Evolutionary conservation across 2,888 invertebrate species (phyloP), one percentile per base, ranked within the genome.

Genomic region (Diarsia mendica): DNA sequence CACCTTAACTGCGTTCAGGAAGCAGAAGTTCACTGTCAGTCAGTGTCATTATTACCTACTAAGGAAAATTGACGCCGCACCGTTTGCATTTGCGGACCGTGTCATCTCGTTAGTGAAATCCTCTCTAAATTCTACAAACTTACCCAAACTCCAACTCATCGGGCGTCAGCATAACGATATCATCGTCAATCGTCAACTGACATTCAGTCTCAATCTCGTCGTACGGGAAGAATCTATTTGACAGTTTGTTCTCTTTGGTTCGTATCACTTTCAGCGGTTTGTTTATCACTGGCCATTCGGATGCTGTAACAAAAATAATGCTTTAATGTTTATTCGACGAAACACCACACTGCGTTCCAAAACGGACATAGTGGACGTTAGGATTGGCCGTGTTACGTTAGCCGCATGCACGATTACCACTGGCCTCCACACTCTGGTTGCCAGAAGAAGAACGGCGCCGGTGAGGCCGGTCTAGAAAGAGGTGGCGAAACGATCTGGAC

Each of bases 201-300:
- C 99, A 99, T 95, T 99, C 99, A 0, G 99, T 99, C 97, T 99
- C 99, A 84, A 99, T 99, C 94, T 99, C 99, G 90, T 98, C 98
- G 94, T 99, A 99, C 0, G 99, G 99, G 94, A 98, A 99, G 96
- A 99, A 99, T 86, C 99, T 96, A 95, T 99, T 99, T n/a, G 99
- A 99, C 69, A 99, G 96, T 93, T 98, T 98, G 94, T 99, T 99
- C 89, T 98, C 98, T 88, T 98, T 97, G 4, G 99, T 99, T 93
- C 98, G 98, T 84, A 99, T 98, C 67, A 99, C 98, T 96, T 99
- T 99, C 76, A 99, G 93, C 4, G 99, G 98, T 95, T 99, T 99
- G 80, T 97, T 97, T 81, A 99, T 98, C 90, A 98, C 98, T 20
- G 99, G 99, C 98, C 99, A 99, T 84, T 98, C 97, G 51, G 98